Base-by-base conservation (phyloP, 2,113 vertebrate species). In the Dascyllus trimaculatus region DNA sequence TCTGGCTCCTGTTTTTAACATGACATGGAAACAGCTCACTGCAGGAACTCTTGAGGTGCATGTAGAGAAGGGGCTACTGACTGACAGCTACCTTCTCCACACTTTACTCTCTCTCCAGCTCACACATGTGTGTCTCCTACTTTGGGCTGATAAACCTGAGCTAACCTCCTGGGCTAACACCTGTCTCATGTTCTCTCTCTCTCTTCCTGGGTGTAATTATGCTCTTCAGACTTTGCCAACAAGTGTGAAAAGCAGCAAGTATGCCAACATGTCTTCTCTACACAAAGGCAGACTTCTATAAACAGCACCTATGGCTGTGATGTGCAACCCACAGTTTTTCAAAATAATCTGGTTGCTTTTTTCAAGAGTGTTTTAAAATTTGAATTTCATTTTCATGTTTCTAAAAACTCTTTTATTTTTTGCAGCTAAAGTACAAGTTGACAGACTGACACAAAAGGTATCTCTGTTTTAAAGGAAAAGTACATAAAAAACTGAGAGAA, bases 191-290 rank as follows among this genome's bases (percentile, higher is more conserved):
- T 29, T 26, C 21, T 38, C 24, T 29, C 51, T 61, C 32, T 74
- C 48, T 60, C 43, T 57, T 25, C 19, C 4, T 17, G 25, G 48
- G 21, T 70, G 48, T 51, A 69, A 79, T 81, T 68, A 77, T 43
- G 9, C 29, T 67, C 19, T 64, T 73, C 81, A 82, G 51, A 73
- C 57, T 84, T 80, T 64, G 7, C 21, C 45, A 40, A 64, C 25
- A 25, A 53, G 63, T 65, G 53, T 59, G 51, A 66, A 62, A 80
- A 81, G 35, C 49, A 10, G 26, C 19, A 29, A 75, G 51, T 26
- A 51, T 10, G 43, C 21, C 52, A 58, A 58, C 70, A 62, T 11
- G 19, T 46, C 11, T 59, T 48, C 11, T 46, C 15, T 19, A 57
- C 21, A 68, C 14, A 78, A 29, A 53, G 35, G 61, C 17, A 48